Evolutionary conservation across 2,888 invertebrate species (phyloP), one percentile per base, ranked within the genome.

Genomic region (Xestia ashworthii): DNA sequence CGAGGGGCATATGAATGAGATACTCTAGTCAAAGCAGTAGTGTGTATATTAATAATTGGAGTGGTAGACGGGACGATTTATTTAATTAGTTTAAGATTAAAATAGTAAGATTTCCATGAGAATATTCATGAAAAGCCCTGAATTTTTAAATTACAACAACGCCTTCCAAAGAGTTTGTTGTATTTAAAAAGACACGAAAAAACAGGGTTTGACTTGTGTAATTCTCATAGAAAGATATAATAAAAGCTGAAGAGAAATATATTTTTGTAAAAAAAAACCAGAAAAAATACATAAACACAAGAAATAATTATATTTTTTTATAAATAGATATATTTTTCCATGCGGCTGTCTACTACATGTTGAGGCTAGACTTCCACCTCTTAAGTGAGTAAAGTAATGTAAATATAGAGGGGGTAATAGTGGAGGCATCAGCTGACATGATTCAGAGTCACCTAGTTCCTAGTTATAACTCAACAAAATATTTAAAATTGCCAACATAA

Each of bases 401-500:
- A 60, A 62, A 76, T 81, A 81, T 76, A 50, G 41, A 67, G 22
- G 25, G 14, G 60, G 62, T 60, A 60, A 44, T 22, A 46, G 25
- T 19, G 44, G 50, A 14, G 41, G 53, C 22, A 38, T 46, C 58
- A 25, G 38, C 53, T 69, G 16, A 38, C 68, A 71, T 85, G 71
- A 72, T 76, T 89, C 91, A 90, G 92, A 91, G 91, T 92, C 92
- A 91, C 92, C 92, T 91, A 90, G 92, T 90, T 90, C 91, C 91
- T 91, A 87, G 80, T 74, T 80, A 62, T 67, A 82, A 71, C n/a
- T 70, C 38, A 60, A 65, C 16, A 67, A 60, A 50, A 22, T 60
- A 41, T 46, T 46, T 58, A 41, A 69, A 80, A 38, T 19, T 38
- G 48, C 62, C 68, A 53, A 22, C 19, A 48, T 55, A n/a, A 62